These are phyloP conservation scores for Gymnogyps californianus DNA, from an alignment of 2,113 vertebrate genomes.

Conservation along the genomic window DNA sequence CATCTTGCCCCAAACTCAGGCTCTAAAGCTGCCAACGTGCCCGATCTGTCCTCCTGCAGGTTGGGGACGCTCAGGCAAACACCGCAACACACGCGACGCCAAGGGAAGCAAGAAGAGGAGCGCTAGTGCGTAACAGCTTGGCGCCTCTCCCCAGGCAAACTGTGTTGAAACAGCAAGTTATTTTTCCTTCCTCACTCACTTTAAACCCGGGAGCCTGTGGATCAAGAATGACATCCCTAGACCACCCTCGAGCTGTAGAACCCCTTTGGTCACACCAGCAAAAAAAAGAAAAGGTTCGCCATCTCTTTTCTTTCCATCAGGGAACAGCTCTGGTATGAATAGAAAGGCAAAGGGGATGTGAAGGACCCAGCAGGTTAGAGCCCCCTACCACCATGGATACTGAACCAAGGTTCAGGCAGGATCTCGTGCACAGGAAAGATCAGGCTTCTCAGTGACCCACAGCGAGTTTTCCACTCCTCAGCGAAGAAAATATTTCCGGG, in stretches of 20 bases:
- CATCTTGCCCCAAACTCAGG: background rate
- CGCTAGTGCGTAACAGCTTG: rapidly evolving
- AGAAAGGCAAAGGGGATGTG: background rate
- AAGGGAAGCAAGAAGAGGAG: background rate
- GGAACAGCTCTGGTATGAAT: background rate
- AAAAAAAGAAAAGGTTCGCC: background rate
- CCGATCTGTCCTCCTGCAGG: background rate
- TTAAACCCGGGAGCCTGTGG: background rate
- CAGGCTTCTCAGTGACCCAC: background rate
- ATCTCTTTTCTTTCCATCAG: background rate
- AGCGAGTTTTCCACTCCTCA: background rate
- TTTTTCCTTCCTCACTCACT: background rate
- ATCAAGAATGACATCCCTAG: background rate
- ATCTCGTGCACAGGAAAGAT: background rate
- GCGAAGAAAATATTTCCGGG: background rate
- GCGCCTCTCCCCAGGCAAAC: background rate
- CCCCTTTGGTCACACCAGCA: background rate
- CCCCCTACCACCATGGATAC: background rate
- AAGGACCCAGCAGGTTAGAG: background rate
- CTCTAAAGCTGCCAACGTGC: background rate
- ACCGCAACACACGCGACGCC: rapidly evolving
- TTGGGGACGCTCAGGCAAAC: background rate
- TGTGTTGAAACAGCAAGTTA: background rate
- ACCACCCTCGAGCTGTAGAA: background rate
- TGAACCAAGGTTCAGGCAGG: background rate